Conservation (phyloP, 1,140 invertebrate genomes). For the Meloidogyne exigua region DNA sequence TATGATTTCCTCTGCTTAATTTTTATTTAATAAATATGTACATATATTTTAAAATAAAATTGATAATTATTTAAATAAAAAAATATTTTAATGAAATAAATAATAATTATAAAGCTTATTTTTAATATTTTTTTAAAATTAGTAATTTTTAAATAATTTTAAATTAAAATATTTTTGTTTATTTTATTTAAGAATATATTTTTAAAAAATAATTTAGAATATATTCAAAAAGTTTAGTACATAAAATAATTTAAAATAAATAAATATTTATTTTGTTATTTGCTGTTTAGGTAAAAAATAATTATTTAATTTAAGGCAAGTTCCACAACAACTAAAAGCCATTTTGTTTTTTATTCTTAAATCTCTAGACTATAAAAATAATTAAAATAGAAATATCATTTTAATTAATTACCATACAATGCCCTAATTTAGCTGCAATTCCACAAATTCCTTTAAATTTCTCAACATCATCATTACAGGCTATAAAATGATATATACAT, state of each 20-base stretch:
- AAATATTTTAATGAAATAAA: background rate
- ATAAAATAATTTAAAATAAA: too few species aligned
- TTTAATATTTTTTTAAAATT: too few species aligned
- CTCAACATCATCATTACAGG: background rate
- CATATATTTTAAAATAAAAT: background rate
- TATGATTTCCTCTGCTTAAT: conserved; percentile 11
- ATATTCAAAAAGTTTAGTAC: too few species aligned
- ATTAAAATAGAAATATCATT: too few species aligned
- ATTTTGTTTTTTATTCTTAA: background rate
- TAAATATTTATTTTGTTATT: background rate
- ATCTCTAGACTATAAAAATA: background rate
- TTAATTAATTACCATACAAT: conserved; percentile 1
- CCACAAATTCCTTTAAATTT: background rate
- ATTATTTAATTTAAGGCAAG: background rate
- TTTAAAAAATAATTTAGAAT: too few species aligned
- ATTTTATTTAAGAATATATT: too few species aligned
- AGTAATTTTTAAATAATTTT: too few species aligned
- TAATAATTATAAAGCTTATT: too few species aligned
- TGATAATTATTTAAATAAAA: background rate
- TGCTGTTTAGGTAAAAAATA: background rate
- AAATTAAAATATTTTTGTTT: too few species aligned
- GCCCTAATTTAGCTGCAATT: background rate
- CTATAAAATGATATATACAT: background rate
- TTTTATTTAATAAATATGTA: too few species aligned
- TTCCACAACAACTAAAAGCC: background rate